A percentile compares a stretch with the other conserved stretches of the same genome.
Conservation (phyloP, 2,797 vertebrate species). For the Lemur catta region DNA sequence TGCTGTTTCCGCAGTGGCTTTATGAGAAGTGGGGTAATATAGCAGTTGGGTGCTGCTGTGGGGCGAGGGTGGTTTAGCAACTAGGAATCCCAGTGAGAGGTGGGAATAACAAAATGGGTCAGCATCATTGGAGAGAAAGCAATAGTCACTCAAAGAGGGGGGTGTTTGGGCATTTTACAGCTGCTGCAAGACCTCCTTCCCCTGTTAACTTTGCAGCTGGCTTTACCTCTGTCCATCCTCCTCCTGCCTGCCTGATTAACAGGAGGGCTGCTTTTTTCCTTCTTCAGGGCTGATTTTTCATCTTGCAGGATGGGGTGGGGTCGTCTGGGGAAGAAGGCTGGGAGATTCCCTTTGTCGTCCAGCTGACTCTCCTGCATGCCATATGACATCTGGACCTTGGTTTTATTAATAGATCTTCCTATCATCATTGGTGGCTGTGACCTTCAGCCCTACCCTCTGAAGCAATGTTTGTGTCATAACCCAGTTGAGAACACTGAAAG, state of each 20-base stretch:
- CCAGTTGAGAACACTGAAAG: not conserved
- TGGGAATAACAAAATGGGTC: no score
- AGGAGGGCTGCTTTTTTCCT: no score
- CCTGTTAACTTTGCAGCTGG: no score
- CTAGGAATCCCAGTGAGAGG: no score
- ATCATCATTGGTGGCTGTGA: not conserved
- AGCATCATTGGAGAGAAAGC: no score
- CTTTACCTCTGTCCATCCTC: no score
- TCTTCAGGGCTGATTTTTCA: not conserved
- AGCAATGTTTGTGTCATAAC: not conserved
- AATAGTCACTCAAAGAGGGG: no score
- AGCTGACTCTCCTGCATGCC: not conserved
- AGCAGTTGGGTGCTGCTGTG: no score
- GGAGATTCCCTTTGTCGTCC: not conserved
- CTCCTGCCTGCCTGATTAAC: no score
- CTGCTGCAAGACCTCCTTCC: no score
- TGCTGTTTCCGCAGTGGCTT: not conserved
- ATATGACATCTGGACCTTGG: not conserved
- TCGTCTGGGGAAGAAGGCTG: not conserved
- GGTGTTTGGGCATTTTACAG: no score
- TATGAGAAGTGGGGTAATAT: not conserved
- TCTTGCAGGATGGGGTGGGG: not conserved
- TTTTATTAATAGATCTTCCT: not conserved
- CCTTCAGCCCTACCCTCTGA: not conserved
- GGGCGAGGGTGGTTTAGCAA: no score